Evolutionary conservation across 2,888 invertebrate species (phyloP).

Genomic region (Drosophila setosimentum): DNA sequence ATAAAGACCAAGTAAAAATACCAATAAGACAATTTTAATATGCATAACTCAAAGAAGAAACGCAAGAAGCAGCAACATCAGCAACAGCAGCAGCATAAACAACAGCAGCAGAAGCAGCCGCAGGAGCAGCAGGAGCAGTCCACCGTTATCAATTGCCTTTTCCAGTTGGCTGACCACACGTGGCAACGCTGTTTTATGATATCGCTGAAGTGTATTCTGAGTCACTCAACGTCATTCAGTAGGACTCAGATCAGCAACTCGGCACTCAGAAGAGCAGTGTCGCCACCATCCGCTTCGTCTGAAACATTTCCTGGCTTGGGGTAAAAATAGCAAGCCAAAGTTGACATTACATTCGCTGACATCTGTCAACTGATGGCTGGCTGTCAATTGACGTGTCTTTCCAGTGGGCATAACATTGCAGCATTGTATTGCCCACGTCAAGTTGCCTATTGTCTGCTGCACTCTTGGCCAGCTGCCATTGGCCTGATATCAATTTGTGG

Average conservation of each 20-base stretch:
- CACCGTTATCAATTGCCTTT: conserved; percentile 24
- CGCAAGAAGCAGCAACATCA: conserved; percentile 11
- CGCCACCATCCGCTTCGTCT: conserved; percentile 47
- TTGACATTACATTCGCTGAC: conserved; percentile 48
- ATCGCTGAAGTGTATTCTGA: neutral
- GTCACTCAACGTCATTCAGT: conserved; percentile 24
- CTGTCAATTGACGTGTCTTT: conserved; percentile 36
- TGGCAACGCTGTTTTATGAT: conserved; percentile 1
- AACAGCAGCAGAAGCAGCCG: conserved; percentile 8
- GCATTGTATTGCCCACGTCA: conserved; percentile 19
- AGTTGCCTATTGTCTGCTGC: conserved; percentile 22
- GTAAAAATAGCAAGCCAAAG: conserved; percentile 41
- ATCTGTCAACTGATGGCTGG: conserved; percentile 22
- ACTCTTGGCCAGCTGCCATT: conserved; percentile 23
- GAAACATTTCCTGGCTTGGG: conserved; percentile 36
- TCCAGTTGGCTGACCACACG: conserved; percentile 23
- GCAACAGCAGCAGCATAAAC: conserved; percentile 2
- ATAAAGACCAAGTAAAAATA: conserved; percentile 15
- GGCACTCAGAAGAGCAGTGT: conserved; percentile 16
- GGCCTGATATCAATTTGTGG: conserved; percentile 68
- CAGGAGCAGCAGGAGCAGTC: conserved; percentile 1
- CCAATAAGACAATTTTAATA: conserved; percentile 71
- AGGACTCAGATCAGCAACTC: conserved; percentile 2
- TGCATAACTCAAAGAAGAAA: conserved; percentile 68
- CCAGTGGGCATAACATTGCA: conserved; percentile 8